These are phyloP conservation scores for Zaprionus vittiger DNA, from an alignment of 1,140 invertebrate species.

Conservation along the genomic window DNA sequence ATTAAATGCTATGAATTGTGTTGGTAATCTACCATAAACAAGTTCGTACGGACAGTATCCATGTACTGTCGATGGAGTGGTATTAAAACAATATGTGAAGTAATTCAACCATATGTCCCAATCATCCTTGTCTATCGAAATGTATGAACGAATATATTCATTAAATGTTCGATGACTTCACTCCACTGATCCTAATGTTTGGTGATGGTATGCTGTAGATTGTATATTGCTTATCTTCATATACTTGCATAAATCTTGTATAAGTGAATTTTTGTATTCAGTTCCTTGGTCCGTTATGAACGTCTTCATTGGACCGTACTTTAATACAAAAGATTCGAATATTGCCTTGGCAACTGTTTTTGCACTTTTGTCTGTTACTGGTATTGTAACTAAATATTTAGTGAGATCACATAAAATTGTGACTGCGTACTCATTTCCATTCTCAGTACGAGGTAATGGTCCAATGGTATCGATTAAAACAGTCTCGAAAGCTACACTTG, in stretches of 20 bases:
- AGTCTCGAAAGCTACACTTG: too few relatives aligned
- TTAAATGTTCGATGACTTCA: conserved; percentile 9
- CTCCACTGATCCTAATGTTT: conserved; percentile 22
- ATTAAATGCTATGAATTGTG: conserved; percentile 10
- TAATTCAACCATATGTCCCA: conserved; percentile 32
- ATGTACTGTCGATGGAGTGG: conserved; percentile 30
- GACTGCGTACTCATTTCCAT: too few relatives aligned
- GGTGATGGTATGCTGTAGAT: conserved; percentile 43
- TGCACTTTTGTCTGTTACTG: too few relatives aligned
- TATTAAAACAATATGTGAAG: conserved; percentile 29
- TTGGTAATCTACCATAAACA: conserved; percentile 21
- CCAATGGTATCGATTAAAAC: too few relatives aligned
- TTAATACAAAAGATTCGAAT: conserved; percentile 30
- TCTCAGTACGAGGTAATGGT: too few relatives aligned
- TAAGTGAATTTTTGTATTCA: conserved; percentile 56
- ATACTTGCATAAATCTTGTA: conserved; percentile 37
- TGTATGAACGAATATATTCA: conserved; percentile 32
- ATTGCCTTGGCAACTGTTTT: conserved; percentile 47
- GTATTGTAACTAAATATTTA: too few relatives aligned
- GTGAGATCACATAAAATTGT: too few relatives aligned
- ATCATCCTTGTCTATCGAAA: conserved; percentile 28
- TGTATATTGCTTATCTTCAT: conserved; percentile 28
- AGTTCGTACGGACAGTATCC: conserved; percentile 49
- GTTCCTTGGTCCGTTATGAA: conserved; percentile 8
- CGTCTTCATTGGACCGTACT: conserved; percentile 28